These are phyloP conservation scores for Lasioglossum malachurum DNA, from an alignment of 2,888 invertebrate genomes.

Conservation along the genomic window DNA sequence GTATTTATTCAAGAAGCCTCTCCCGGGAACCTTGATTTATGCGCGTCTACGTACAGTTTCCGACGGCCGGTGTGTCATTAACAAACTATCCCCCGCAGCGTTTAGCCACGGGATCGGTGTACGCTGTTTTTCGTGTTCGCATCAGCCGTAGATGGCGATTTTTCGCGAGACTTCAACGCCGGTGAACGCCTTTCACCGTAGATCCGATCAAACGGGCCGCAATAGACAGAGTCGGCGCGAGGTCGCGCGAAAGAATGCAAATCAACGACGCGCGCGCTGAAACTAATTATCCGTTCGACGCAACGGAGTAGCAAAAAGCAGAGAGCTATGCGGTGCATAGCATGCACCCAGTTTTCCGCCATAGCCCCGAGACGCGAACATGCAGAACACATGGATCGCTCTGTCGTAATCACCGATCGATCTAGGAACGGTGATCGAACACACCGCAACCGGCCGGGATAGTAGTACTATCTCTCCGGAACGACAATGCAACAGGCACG, in stretches of 20 bases:
- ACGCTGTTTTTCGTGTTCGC: not conserved
- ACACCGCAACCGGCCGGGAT: not conserved
- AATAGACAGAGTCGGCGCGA: not conserved
- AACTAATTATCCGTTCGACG: slow-evolving; percentile 51
- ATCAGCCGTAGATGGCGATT: not conserved
- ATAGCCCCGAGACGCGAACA: not conserved
- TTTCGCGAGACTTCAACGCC: slow-evolving; percentile 9
- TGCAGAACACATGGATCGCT: not conserved
- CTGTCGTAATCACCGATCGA: slow-evolving; percentile 38
- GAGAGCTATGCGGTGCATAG: not conserved
- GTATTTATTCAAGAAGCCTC: slow-evolving; percentile 21
- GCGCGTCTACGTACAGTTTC: not conserved
- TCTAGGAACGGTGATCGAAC: slow-evolving; percentile 36
- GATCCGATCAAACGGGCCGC: slow-evolving; percentile 28
- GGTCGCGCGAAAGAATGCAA: slow-evolving; percentile 44
- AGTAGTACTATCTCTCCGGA: not conserved
- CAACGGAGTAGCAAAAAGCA: not conserved
- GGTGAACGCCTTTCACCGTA: slow-evolving; percentile 43
- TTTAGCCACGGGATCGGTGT: not conserved
- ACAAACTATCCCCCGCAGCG: not conserved
- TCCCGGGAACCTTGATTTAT: not conserved
- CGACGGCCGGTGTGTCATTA: not conserved
- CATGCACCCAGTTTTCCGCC: not conserved
- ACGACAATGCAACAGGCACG: slow-evolving; percentile 28
- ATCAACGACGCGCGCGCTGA: slow-evolving; percentile 35